A percentile compares a stretch with the other conserved stretches of the same genome.
Conservation (phyloP, 2,797 vertebrate genomes). For the Paedocypris micromegethes region DNA sequence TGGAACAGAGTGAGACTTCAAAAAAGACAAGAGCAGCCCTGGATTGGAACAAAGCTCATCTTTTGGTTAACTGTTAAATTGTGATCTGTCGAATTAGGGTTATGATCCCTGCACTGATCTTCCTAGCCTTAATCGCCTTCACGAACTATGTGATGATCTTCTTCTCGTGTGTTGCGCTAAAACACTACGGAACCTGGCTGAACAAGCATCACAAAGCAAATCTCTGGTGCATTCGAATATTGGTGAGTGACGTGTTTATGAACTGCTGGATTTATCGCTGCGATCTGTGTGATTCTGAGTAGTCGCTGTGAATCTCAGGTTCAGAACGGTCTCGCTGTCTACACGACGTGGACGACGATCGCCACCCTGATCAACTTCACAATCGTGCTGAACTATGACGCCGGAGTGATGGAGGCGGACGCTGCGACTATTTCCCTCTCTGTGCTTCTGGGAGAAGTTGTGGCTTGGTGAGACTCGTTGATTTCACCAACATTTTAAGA, state of each 20-base stretch:
- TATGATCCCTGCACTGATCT: conserved; percentile 62
- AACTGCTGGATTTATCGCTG: too few relatives aligned
- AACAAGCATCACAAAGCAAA: conserved; percentile 67
- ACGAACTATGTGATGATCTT: conserved; percentile 65
- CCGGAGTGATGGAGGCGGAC: conserved; percentile 48
- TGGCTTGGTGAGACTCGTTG: conserved; percentile 54
- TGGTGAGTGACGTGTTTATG: conserved; percentile 58
- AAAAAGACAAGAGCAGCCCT: too few relatives aligned
- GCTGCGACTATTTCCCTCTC: conserved; percentile 57
- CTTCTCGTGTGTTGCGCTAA: conserved; percentile 60
- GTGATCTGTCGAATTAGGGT: conserved; percentile 50
- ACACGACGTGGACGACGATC: conserved; percentile 75
- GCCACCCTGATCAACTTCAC: conserved; percentile 74
- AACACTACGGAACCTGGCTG: conserved; percentile 64
- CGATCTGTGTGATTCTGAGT: too few relatives aligned
- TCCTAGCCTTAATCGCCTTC: conserved; percentile 65
- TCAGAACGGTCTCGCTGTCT: conserved; percentile 75
- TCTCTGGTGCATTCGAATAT: conserved; percentile 72
- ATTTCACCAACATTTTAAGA: too few relatives aligned
- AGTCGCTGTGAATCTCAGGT: conserved; percentile 56
- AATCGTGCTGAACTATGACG: conserved; percentile 65
- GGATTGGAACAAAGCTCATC: too few relatives aligned
- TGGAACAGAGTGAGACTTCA: too few relatives aligned
- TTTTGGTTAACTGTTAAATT: too few relatives aligned
- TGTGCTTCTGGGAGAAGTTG: conserved; percentile 49